Conservation (phyloP, 2,888 invertebrate species). For the Melieria crassipennis region DNA sequence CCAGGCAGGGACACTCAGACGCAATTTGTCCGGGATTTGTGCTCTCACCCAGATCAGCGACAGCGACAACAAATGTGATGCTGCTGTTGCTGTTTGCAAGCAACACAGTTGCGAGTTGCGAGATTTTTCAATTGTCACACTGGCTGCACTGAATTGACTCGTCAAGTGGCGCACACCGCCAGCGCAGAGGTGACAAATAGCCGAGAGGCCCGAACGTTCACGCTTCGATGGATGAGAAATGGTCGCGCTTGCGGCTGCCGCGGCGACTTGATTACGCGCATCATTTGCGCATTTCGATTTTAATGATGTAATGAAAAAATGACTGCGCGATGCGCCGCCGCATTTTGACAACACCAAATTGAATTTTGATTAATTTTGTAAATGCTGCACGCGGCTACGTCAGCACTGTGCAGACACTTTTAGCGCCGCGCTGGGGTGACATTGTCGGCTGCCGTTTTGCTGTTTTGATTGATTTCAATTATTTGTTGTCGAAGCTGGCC, state of each 20-base stretch:
- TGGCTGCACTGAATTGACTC: constrained; percentile 52
- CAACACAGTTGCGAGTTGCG: constrained; percentile 3
- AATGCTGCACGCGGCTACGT: constrained; percentile 17
- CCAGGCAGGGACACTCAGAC: not conserved
- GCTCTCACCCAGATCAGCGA: not conserved
- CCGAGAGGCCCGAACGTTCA: constrained; percentile 11
- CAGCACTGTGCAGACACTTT: not conserved
- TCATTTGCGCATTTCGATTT: constrained; percentile 63
- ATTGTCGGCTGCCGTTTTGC: constrained; percentile 16
- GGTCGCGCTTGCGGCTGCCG: constrained; percentile 20
- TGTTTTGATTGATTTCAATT: constrained; percentile 56
- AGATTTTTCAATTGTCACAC: constrained; percentile 61
- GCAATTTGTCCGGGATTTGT: constrained; percentile 27
- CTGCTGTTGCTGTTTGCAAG: constrained; percentile 19
- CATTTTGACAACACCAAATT: constrained; percentile 47
- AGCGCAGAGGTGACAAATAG: not conserved
- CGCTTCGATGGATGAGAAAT: constrained; percentile 38
- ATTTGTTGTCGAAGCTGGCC: constrained; percentile 49
- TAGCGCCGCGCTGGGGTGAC: constrained; percentile 29
- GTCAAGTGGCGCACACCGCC: constrained; percentile 40
- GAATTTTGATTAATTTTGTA: constrained; percentile 57
- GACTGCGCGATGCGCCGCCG: constrained; percentile 11
- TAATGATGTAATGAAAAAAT: constrained; percentile 50
- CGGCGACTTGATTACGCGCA: constrained; percentile 56
- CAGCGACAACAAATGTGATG: constrained; percentile 38